Conservation (phyloP, 2,888 invertebrate species). For the Gymnocheta viridis region DNA sequence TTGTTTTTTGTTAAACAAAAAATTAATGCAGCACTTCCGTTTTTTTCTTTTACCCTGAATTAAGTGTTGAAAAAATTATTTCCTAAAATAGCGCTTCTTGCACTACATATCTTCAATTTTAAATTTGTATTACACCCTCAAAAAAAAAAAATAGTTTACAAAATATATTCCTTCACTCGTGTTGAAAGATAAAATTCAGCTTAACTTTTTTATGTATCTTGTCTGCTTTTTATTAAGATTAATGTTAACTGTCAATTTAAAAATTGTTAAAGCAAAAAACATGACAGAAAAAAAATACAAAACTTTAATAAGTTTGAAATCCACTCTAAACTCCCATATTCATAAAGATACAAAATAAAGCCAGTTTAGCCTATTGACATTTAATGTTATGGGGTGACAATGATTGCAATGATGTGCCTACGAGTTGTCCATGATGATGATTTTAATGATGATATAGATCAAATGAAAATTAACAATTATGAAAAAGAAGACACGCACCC, state of each 20-base stretch:
- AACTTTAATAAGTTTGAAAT: constrained; percentile 45
- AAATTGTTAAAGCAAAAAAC: constrained; percentile 39
- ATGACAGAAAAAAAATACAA: constrained; percentile 22
- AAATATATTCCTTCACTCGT: neutral
- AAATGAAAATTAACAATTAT: constrained; percentile 17
- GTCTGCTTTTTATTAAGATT: constrained; percentile 62
- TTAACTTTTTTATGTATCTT: constrained; percentile 24
- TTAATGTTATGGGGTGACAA: constrained; percentile 58
- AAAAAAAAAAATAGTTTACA: neutral
- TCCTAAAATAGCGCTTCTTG: neutral
- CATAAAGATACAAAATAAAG: constrained; percentile 42
- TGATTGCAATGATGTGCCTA: constrained; percentile 10
- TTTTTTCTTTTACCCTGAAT: neutral
- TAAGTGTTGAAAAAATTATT: neutral
- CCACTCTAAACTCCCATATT: constrained; percentile 59
- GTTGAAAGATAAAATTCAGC: constrained; percentile 22
- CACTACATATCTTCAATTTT: neutral
- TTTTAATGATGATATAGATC: constrained; percentile 35
- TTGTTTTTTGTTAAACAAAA: neutral
- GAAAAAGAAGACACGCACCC: neutral
- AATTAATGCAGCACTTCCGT: constrained; percentile 32
- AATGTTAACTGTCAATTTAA: constrained; percentile 67
- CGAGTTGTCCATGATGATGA: neutral
- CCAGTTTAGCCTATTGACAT: constrained; percentile 68
- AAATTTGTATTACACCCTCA: neutral